Evolutionary conservation across 2,888 invertebrate species (phyloP).

Genomic region (Catocala nupta): DNA sequence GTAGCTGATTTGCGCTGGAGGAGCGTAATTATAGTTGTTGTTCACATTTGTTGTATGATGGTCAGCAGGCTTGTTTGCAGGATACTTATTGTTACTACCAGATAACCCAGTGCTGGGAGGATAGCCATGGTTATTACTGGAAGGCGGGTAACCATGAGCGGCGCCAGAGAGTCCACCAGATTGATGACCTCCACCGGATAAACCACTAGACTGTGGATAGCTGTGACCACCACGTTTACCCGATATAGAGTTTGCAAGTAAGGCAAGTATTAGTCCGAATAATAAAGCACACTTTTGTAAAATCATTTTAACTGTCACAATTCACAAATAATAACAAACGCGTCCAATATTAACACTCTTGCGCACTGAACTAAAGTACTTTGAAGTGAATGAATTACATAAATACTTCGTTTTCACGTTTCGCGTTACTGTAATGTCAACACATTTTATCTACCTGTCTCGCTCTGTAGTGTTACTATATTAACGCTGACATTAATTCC

Average conservation of each 20-base stretch:
- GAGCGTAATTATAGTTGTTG: constrained; percentile 72
- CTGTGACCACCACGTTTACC: constrained; percentile 47
- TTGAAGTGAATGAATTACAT: constrained; percentile 4
- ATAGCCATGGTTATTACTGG: too few species aligned
- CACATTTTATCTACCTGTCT: not conserved
- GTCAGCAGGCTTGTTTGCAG: constrained; percentile 34
- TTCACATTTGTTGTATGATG: constrained; percentile 64
- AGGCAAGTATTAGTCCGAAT: constrained; percentile 62
- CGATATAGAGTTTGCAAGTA: constrained; percentile 54
- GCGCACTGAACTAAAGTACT: constrained; percentile 57
- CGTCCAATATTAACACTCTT: constrained; percentile 51
- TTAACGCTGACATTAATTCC: too few species aligned
- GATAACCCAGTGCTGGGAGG: constrained; percentile 13
- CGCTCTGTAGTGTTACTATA: not conserved
- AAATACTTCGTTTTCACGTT: not conserved
- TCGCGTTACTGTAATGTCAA: not conserved
- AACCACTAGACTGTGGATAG: too few species aligned
- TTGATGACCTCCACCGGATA: too few species aligned
- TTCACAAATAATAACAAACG: constrained; percentile 38
- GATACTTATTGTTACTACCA: constrained; percentile 38
- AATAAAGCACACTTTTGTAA: constrained; percentile 61
- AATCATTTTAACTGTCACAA: constrained; percentile 57
- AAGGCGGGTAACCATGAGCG: too few species aligned
- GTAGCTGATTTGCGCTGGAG: constrained; percentile 76
- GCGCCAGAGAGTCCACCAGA: too few species aligned